Conservation (phyloP, 2,888 invertebrate genomes). For the Eremobia ochroleuca region DNA sequence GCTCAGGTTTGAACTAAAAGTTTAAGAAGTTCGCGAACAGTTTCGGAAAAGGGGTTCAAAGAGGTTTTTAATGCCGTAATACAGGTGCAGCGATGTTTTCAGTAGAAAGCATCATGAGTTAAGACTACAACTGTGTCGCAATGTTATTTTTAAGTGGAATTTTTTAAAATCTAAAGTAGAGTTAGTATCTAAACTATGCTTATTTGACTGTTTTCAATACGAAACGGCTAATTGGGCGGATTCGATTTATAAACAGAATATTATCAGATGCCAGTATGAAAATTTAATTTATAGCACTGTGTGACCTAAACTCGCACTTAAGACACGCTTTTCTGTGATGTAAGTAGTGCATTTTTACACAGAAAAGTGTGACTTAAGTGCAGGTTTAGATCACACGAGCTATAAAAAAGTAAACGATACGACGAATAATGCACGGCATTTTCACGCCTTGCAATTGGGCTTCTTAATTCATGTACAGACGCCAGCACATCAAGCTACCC, state of each 20-base stretch:
- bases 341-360: too few relatives aligned
- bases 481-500: too few relatives aligned
- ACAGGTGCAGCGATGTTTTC: neutral
- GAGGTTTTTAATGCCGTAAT: neutral
- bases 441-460: too few relatives aligned
- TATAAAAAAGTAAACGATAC: too few relatives aligned
- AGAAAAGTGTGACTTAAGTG: too few relatives aligned
- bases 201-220: neutral
- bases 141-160: neutral
- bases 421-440: too few relatives aligned
- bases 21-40: constrained; percentile 3
- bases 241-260: neutral
- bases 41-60: neutral
- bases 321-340: too few relatives aligned
- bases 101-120: neutral
- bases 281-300: neutral
- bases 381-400: too few relatives aligned
- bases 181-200: neutral
- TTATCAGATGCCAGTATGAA: neutral
- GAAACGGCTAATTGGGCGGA: neutral
- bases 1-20: constrained; percentile 19
- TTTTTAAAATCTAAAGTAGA: neutral
- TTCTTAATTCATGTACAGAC: too few relatives aligned
- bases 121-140: neutral
- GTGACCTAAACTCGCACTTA: too few relatives aligned